These are phyloP conservation scores for Vultur gryphus DNA, from an alignment of 2,797 vertebrate species.

Conservation along the genomic window DNA sequence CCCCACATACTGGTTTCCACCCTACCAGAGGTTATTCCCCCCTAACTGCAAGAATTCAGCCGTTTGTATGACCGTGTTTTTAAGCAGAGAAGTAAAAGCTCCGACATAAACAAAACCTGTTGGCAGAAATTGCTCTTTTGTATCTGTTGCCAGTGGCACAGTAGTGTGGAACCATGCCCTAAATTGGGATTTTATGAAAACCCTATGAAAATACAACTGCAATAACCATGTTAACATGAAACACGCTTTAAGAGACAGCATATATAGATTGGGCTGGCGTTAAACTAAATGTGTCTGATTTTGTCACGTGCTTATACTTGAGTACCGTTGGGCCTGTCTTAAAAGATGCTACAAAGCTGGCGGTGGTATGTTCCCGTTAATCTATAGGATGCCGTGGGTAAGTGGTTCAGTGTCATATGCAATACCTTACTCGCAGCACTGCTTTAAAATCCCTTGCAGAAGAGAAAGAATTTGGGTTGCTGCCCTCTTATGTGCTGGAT, in stretches of 20 bases:
- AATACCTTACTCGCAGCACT: background rate
- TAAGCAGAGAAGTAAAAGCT: background rate
- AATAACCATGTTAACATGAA: background rate
- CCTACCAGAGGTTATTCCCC: background rate
- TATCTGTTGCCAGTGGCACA: background rate
- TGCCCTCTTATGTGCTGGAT: background rate
- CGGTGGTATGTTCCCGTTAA: background rate
- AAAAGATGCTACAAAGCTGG: background rate
- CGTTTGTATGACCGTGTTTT: fast-evolving
- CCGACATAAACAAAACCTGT: background rate
- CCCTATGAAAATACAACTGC: background rate
- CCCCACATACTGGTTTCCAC: background rate
- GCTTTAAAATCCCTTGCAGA: background rate
- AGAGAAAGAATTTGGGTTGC: background rate
- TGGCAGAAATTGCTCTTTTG: background rate
- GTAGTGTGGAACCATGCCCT: fast-evolving
- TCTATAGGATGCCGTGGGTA: background rate
- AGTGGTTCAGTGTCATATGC: background rate
- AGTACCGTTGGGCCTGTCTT: background rate
- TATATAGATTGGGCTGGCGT: background rate
- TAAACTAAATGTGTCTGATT: background rate
- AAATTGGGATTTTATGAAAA: background rate
- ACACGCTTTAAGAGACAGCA: background rate
- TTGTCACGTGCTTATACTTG: background rate
- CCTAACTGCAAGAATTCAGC: background rate